Evolutionary conservation across 2,888 invertebrate genomes (phyloP), one percentile per base, ranked within the genome.

Genomic region (Dolomedes plantarius): DNA sequence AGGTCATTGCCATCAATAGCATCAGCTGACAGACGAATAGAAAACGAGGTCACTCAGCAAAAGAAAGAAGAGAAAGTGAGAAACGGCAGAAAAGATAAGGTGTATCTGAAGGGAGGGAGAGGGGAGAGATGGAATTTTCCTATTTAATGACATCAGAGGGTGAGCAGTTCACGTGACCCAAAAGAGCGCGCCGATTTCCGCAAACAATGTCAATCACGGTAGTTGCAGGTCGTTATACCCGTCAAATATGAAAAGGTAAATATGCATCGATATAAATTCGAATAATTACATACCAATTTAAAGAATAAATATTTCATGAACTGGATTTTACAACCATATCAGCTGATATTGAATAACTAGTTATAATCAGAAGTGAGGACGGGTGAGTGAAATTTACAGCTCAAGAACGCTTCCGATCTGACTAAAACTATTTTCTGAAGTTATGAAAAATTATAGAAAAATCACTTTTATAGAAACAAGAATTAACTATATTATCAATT

Each of bases 1-100:
- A 87, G 87, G 81, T 87, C 87, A 87, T 82, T 82, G 87, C 71
- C 78, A 82, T 56, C 75, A 75, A 46, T 36, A 56, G 68, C 73
- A 82, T 80, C 80, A 81, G 77, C 72, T 77, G 83, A 73, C 72
- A 83, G 41, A 19, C 41, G 50, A 80, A 68, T 36, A 76, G 64
- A 73, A 85, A 85, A 85, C 56, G 83, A 85, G 83, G 83, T 81
- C 68, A 81, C 65, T 36, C 80, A 67, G 75, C 56, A 56, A 64
- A 36, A 39, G 62, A 36, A 56, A 69, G 31, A 64, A 28, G 39
- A 50, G 36, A 65, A 82, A 76, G 64, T 32, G 39, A 65, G 23
- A 64, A 50, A 65, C n/a, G 36, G 41, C 68, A 68, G 68, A 68
- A 36, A 68, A 62, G 62, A 71, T 41, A 41, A 62, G 62, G 56